Conservation (phyloP, 2,797 vertebrate genomes). For the Lepus oiostolus region DNA sequence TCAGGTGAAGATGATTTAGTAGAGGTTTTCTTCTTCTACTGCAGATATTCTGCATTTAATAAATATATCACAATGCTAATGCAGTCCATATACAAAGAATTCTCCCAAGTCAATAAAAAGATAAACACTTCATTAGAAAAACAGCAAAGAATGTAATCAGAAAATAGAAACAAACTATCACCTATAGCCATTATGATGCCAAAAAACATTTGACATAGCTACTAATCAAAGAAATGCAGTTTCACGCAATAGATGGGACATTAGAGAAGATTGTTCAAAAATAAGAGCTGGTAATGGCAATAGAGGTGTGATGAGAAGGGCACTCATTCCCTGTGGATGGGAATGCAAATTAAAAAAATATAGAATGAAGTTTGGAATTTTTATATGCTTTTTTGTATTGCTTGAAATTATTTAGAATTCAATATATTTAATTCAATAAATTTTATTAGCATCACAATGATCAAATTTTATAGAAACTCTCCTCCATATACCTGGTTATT, state of each 20-base stretch:
- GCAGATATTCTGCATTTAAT: neutral
- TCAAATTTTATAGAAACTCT: no score
- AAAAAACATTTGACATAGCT: neutral
- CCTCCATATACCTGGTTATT: no score
- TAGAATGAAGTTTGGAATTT: neutral
- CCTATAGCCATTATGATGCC: neutral
- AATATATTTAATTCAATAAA: no score
- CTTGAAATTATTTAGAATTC: neutral
- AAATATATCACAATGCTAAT: neutral
- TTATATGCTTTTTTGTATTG: neutral
- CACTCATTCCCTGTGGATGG: neutral
- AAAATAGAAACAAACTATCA: slow-evolving; percentile 18
- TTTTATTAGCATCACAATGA: no score
- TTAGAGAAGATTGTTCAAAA: neutral
- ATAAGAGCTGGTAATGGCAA: neutral
- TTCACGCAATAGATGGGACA: neutral
- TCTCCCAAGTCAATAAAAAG: neutral
- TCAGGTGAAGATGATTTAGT: slow-evolving; percentile 38
- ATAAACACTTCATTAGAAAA: neutral
- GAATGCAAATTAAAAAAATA: neutral
- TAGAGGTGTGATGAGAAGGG: neutral
- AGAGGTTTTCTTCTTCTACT: no score
- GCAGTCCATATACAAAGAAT: neutral
- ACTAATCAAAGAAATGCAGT: slow-evolving; percentile 14
- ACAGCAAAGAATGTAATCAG: neutral